phyloP scores from a whole-genome alignment of 2,113 vertebrate species.

The Saimiri boliviensis region DNA sequence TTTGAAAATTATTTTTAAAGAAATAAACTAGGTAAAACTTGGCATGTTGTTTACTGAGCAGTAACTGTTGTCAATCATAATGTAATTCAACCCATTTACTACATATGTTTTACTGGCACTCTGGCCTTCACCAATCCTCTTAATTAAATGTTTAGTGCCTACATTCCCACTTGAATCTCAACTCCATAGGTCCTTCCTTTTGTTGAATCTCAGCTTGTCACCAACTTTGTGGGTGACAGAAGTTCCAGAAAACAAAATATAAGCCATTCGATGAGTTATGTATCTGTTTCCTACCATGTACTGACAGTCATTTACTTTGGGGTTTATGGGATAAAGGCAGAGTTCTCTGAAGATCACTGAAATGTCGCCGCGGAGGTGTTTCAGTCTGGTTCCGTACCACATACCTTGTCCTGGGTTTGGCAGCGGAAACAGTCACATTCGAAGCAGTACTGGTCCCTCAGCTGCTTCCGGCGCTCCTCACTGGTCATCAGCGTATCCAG shows the following conservation, averaged over 20 bases:
- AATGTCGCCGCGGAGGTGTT: not conserved
- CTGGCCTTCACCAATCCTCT: not conserved
- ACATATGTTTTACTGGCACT: not conserved
- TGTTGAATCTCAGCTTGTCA: not conserved
- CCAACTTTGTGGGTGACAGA: not conserved
- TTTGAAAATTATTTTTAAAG: not conserved
- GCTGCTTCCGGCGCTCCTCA: conserved; percentile 83
- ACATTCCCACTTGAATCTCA: not conserved
- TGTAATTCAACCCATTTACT: not conserved
- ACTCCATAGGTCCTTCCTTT: not conserved
- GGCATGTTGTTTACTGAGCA: not conserved
- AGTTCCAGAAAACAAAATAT: not conserved
- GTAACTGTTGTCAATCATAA: not conserved
- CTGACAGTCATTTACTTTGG: not conserved
- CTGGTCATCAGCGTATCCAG: conserved; percentile 88
- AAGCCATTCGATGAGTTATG: not conserved
- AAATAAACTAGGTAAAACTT: not conserved
- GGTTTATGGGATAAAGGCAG: not conserved
- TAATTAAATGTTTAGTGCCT: not conserved
- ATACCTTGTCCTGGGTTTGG: conserved; percentile 86
- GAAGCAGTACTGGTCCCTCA: conserved; percentile 90
- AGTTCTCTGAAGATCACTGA: not conserved
- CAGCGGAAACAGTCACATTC: conserved; percentile 88
- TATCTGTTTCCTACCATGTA: not conserved
- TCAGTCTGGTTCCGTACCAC: not conserved